Percentiles rank a stretch among this genome's conserved stretches.
Conservation (phyloP, 2,113 vertebrate species). For the Saccopteryx bilineata region DNA sequence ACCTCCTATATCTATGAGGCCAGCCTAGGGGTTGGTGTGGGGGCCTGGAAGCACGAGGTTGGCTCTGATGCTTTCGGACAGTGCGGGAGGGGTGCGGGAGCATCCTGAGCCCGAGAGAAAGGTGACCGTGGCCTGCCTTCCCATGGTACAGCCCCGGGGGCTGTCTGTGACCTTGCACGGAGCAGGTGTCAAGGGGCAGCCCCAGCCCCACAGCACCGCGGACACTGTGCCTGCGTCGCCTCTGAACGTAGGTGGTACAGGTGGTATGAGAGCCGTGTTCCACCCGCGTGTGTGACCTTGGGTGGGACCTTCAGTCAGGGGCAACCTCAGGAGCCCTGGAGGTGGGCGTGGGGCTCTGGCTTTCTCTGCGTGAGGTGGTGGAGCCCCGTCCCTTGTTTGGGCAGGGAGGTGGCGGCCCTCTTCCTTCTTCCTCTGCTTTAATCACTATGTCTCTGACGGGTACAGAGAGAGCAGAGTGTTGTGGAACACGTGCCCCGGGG, state of each 20-base stretch:
- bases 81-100: background rate
- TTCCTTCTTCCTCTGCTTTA: background rate
- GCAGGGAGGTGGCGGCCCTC: no score
- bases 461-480: background rate
- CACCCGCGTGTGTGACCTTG: background rate
- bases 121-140: accelerated
- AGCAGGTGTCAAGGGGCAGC: background rate
- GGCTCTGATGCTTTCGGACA: background rate
- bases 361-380: background rate
- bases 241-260: background rate
- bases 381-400: background rate
- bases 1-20: background rate
- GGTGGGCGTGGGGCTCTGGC: no score
- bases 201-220: accelerated
- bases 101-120: background rate
- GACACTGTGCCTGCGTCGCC: no score
- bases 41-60: background rate
- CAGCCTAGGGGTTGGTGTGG: background rate
- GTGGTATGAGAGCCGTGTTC: no score
- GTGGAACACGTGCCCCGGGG: accelerated
- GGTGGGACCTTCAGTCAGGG: background rate
- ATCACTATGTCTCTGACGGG: background rate
- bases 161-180: no score
- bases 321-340: accelerated
- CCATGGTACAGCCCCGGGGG: accelerated